Evolutionary conservation across 2,113 vertebrate genomes (phyloP), one percentile per base, ranked within the genome.

Genomic region (Elephantulus edwardii): DNA sequence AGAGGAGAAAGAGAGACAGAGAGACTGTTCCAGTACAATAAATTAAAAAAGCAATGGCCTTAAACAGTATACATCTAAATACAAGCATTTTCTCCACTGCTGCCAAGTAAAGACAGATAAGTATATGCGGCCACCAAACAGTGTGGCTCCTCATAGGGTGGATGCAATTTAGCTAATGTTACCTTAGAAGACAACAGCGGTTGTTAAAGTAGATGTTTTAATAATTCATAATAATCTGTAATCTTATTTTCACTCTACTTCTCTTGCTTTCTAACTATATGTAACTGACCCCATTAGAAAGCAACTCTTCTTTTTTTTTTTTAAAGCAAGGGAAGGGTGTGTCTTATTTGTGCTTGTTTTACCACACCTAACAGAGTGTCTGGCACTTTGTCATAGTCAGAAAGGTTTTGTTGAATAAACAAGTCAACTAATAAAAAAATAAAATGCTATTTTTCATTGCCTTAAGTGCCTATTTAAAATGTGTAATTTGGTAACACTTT

Each of bases 391-490:
- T 4, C 71, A 28, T 48, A 22, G 42, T 66, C 38, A 79, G 44
- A 46, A 62, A 76, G 26, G 38, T n/a, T 42, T 48, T 64, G 30
- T 20, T 72, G 26, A 46, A 20, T 40, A 26, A 89, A 42, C 6
- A 78, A 86, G 20, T 50, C 56, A 90, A 56, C 24, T 52, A 33
- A 77, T 68, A 77, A 84, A 83, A 71, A 62, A 52, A 50, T 50
- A 54, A 54, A 48, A 26, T 68, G 68, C 50, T 48, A 28, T 80
- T 58, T 95, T 83, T 83, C 70, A 60, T 6, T 62, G 83, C 66
- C 42, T 72, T 38, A 90, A 70, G 58, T 0, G 2, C 44, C 74
- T 42, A 38, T 90, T 96, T 94, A 80, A 88, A 72, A 94, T 91
- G 33, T 9, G 74, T 14, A 81, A 46, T 17, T 74, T 13, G 26